Percentiles rank a stretch among this genome's conserved stretches.
These are phyloP conservation scores for Lates japonicus DNA, from an alignment of 2,797 vertebrate species.

Conservation along the genomic window DNA sequence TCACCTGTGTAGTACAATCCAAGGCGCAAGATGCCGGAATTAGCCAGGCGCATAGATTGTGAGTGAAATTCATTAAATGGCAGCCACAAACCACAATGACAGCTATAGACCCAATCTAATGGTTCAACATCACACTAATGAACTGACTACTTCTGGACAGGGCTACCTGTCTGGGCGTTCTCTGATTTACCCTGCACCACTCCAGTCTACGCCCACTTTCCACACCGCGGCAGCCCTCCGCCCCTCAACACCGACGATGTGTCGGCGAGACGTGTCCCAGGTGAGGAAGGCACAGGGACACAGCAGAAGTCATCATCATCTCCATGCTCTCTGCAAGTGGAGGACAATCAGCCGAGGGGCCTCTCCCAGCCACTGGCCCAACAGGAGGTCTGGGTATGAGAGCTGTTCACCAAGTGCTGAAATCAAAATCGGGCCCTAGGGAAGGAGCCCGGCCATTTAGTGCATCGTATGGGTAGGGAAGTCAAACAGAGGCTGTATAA, in stretches of 20 bases:
- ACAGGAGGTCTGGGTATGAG: conserved; percentile 69
- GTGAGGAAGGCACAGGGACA: conserved; percentile 56
- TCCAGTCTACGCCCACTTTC: conserved; percentile 95
- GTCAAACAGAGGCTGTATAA: conserved; percentile 84
- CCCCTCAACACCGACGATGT: conserved; percentile 84
- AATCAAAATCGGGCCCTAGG: conserved; percentile 77
- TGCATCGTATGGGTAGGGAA: conserved; percentile 70
- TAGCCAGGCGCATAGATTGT: conserved; percentile 20
- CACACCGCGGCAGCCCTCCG: conserved; percentile 89
- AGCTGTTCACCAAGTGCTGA: conserved; percentile 87
- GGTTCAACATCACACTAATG: conserved; percentile 37
- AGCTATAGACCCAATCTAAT: conserved; percentile 37
- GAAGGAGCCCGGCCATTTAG: conserved; percentile 73
- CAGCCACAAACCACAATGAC: conserved; percentile 39
- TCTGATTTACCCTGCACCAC: conserved; percentile 97
- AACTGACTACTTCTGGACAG: not conserved
- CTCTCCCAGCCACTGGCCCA: conserved; percentile 62
- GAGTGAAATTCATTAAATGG: conserved; percentile 38
- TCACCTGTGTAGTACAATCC: conserved; percentile 10
- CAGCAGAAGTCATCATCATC: conserved; percentile 71
- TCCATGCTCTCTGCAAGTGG: conserved; percentile 58
- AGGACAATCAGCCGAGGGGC: conserved; percentile 59
- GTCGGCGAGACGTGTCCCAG: conserved; percentile 74
- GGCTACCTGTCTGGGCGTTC: conserved; percentile 95
- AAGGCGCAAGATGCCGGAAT: too few relatives aligned